Evolutionary conservation across 2,888 invertebrate species (phyloP).

Genomic region (Agrotis clavis): DNA sequence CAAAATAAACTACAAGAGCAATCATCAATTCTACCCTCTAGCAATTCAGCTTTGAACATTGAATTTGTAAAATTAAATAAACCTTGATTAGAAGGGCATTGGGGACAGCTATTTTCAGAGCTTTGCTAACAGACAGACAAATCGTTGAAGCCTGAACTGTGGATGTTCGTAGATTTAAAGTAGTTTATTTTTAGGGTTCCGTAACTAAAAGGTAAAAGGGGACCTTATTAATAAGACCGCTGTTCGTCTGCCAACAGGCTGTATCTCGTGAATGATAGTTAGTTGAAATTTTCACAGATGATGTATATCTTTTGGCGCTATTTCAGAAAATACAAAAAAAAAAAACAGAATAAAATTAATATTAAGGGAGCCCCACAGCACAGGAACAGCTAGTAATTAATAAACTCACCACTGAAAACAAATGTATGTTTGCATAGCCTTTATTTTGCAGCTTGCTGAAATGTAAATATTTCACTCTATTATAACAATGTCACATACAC

Average conservation of each 20-base stretch:
- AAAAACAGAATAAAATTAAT: too few species aligned
- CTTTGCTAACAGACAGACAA: neutral
- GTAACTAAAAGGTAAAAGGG: too few species aligned
- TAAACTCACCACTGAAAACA: conserved; percentile 17
- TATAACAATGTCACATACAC: conserved; percentile 38
- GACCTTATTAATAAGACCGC: too few species aligned
- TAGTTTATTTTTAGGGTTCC: too few species aligned
- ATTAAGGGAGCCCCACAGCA: too few species aligned
- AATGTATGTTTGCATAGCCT: conserved; percentile 4
- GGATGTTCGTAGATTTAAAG: conserved; percentile 1
- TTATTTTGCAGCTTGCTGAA: conserved; percentile 18
- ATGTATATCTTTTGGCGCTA: too few species aligned
- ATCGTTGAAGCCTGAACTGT: conserved; percentile 13
- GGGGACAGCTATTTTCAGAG: conserved; percentile 7
- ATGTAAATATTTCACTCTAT: conserved; percentile 38
- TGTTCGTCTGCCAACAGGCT: too few species aligned
- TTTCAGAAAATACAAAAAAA: too few species aligned
- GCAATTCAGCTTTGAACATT: conserved; percentile 14
- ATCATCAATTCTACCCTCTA: conserved; percentile 5
- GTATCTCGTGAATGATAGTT: too few species aligned
- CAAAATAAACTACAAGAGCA: conserved; percentile 2
- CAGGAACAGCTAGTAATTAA: neutral
- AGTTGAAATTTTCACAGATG: too few species aligned
- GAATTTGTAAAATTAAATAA: conserved; percentile 42
- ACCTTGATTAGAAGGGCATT: conserved; percentile 32